These are phyloP conservation scores for Perizoma flavofasciatum DNA, from an alignment of 2,888 invertebrate species.

Conservation along the genomic window DNA sequence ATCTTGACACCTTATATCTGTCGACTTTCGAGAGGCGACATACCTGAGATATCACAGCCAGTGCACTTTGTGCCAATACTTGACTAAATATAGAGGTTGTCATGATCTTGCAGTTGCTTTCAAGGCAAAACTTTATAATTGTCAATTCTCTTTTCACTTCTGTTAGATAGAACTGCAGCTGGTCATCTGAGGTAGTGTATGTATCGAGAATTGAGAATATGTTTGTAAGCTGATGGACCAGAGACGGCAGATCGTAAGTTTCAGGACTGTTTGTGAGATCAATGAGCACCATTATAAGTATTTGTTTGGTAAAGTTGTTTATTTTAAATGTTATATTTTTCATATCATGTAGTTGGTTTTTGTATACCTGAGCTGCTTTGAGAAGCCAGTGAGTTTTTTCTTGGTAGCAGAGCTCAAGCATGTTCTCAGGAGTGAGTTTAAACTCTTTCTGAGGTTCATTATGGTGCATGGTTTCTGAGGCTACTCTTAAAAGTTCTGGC, in stretches of 20 bases:
- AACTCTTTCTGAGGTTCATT: slow-evolving; percentile 73
- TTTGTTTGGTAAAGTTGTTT: slow-evolving; percentile 78
- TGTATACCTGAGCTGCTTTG: slow-evolving; percentile 75
- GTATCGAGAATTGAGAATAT: slow-evolving; percentile 78
- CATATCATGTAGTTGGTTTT: slow-evolving; percentile 73
- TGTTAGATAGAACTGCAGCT: slow-evolving; percentile 74
- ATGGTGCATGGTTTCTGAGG: slow-evolving; percentile 66
- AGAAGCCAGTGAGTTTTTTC: slow-evolving; percentile 77
- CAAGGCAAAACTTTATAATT: slow-evolving; percentile 77
- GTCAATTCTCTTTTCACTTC: slow-evolving; percentile 79
- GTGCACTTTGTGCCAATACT: slow-evolving; percentile 72
- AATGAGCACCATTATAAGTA: slow-evolving; percentile 77
- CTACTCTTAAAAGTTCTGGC: slow-evolving; percentile 62
- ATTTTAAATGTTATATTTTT: slow-evolving; percentile 78
- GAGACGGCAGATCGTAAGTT: slow-evolving; percentile 71
- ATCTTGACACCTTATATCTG: slow-evolving; percentile 77
- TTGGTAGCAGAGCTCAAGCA: slow-evolving; percentile 78
- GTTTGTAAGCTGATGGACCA: slow-evolving; percentile 74
- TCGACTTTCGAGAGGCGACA: slow-evolving; percentile 77
- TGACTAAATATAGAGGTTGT: slow-evolving; percentile 78
- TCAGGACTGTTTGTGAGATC: slow-evolving; percentile 77
- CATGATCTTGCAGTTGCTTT: slow-evolving; percentile 79
- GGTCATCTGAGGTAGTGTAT: slow-evolving; percentile 69
- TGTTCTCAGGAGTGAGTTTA: slow-evolving; percentile 76
- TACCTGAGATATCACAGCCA: slow-evolving; percentile 79